Evolutionary conservation across 2,888 invertebrate genomes (phyloP), one percentile per base, ranked within the genome.

Genomic region (Drosophila mettleri): DNA sequence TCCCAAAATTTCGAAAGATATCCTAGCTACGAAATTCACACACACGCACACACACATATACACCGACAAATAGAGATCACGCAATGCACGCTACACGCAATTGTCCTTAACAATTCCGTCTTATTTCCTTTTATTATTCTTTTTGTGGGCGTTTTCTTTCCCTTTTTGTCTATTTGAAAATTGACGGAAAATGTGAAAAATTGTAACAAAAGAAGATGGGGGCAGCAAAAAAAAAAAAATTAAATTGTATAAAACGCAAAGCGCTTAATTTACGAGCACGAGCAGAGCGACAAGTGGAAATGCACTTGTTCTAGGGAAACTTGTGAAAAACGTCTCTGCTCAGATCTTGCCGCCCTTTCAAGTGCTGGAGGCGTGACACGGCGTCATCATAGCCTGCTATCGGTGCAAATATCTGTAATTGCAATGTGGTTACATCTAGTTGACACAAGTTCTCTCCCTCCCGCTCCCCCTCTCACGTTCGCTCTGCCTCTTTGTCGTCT

Each of bases 51-150:
- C 20, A 18, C 18, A 18, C 12, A 46, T 3, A 18, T 4, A 12
- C 4, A 39, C 20, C 8, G 14, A 27, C n/a, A 9, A 14, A 8
- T 48, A 18, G 41, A 41, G 41, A 45, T 24, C 73, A 59, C 69
- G 54, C 68, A 54, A 51, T 65, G 45, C 58, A 58, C 22, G 71
- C 60, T 67, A 54, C 82, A 85, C 82, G 85, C 82, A 87, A 87
- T 69, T 72, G 79, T 82, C 66, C 70, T 66, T 60, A 34, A 53
- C 41, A 53, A 53, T 51, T 55, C 41, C 46, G 34, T 43, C 33
- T 43, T 46, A 52, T 68, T 46, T 38, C 41, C 31, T 16, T 29
- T 43, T n/a, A 16, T 48, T 24, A 53, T 53, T 29, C 14, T 29
- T 46, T 53, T 53, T 45, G 87, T 78, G 68, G 82, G 82, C 81